Evolutionary conservation across 2,888 invertebrate genomes (phyloP).

Genomic region (Orthosia gothica): DNA sequence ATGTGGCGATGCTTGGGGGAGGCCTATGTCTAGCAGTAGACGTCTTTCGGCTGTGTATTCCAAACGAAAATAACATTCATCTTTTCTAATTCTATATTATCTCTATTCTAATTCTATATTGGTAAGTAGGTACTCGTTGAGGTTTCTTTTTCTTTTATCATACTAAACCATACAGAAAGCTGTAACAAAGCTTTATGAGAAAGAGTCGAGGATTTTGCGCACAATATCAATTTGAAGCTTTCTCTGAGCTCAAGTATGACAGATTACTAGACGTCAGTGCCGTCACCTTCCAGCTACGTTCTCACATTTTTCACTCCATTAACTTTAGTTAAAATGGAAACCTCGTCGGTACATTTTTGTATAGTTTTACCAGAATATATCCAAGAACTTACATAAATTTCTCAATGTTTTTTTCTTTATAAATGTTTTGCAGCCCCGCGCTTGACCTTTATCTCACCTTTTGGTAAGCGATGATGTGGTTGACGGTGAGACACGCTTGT

Average conservation of each 20-base stretch:
- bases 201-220: constrained; percentile 27
- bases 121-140: too few relatives aligned
- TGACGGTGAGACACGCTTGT: too few relatives aligned
- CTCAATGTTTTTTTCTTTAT: too few relatives aligned
- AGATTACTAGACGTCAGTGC: constrained; percentile 34
- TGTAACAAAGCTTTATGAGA: not conserved
- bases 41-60: too few relatives aligned
- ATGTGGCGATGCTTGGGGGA: too few relatives aligned
- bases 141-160: not conserved
- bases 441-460: too few relatives aligned
- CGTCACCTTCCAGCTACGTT: constrained; percentile 35
- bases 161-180: constrained; percentile 3
- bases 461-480: too few relatives aligned
- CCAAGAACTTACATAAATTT: not conserved
- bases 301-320: constrained; percentile 51
- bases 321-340: constrained; percentile 32
- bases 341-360: constrained; percentile 6
- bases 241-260: constrained; percentile 33
- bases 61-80: too few relatives aligned
- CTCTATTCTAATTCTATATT: too few relatives aligned
- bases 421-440: too few relatives aligned
- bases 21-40: too few relatives aligned
- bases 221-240: constrained; percentile 48
- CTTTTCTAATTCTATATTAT: too few relatives aligned
- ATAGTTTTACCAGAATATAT: constrained; percentile 6